Conservation (phyloP, 2,797 vertebrate genomes). For the Kryptopterus vitreolus region DNA sequence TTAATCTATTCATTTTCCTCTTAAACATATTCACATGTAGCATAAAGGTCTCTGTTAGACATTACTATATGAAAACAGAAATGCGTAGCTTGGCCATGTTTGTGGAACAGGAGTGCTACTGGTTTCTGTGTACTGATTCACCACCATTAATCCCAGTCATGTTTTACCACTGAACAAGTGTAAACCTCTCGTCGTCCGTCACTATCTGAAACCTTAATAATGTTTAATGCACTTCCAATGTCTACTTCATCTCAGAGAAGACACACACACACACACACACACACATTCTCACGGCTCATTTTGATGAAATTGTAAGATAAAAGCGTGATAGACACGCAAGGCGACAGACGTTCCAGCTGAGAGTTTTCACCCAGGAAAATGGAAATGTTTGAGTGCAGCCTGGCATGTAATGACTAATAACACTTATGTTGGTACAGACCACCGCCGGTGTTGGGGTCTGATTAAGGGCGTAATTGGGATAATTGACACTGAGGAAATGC, state of each 20-base stretch:
- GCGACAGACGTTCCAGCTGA: conserved; percentile 22
- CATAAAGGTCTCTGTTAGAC: neutral
- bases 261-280: too few species aligned
- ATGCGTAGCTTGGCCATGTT: neutral
- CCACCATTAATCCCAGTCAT: neutral
- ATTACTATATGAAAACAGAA: neutral
- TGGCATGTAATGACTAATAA: conserved; percentile 38
- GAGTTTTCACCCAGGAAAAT: conserved; percentile 16
- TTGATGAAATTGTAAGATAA: neutral
- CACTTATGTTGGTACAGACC: conserved; percentile 24
- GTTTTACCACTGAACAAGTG: neutral
- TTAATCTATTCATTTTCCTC: neutral
- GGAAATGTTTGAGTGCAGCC: conserved; percentile 17
- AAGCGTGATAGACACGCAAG: neutral
- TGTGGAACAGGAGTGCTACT: too few species aligned
- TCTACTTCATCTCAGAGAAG: neutral
- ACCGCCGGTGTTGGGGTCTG: conserved; percentile 19
- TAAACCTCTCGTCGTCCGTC: neutral
- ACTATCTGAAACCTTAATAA: neutral
- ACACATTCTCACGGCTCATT: neutral
- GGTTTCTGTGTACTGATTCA: too few species aligned
- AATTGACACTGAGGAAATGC: conserved; percentile 29
- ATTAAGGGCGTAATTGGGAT: conserved; percentile 19
- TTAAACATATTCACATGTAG: neutral
- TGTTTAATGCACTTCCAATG: neutral